Evolutionary conservation across 2,888 invertebrate genomes (phyloP).

Genomic region (Drosophila setosimentum): DNA sequence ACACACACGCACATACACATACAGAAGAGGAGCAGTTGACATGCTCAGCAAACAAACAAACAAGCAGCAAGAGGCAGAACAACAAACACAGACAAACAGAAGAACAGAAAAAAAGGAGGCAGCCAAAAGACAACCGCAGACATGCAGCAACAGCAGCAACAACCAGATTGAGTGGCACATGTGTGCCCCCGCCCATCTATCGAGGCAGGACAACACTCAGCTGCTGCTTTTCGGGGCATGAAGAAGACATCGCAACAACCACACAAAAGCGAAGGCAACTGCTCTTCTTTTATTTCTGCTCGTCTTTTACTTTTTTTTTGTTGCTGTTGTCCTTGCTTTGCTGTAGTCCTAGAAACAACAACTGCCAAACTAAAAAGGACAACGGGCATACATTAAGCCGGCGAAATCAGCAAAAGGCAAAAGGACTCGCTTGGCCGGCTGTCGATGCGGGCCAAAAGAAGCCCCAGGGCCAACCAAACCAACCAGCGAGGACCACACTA

Average conservation of each 20-base stretch:
- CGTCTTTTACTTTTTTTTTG: conserved; percentile 16
- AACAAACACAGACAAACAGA: conserved; percentile 10
- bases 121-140: conserved; percentile 78
- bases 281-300: conserved; percentile 17
- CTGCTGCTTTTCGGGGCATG: conserved; percentile 65
- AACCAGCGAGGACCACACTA: conserved; percentile 30
- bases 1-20: not conserved
- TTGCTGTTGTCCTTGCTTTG: conserved; percentile 16
- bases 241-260: conserved; percentile 72
- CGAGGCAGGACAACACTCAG: conserved; percentile 61
- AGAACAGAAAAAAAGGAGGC: conserved; percentile 47
- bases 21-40: conserved; percentile 59
- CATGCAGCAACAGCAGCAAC: conserved; percentile 53
- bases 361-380: conserved; percentile 78
- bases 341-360: conserved; percentile 71
- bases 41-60: conserved; percentile 73
- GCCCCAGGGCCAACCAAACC: conserved; percentile 21
- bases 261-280: conserved; percentile 60
- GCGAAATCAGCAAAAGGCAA: conserved; percentile 67
- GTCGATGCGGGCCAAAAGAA: conserved; percentile 61
- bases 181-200: conserved; percentile 46
- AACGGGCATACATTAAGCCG: conserved; percentile 78
- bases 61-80: conserved; percentile 28
- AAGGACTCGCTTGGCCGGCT: conserved; percentile 49
- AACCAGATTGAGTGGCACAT: conserved; percentile 41